A percentile compares a stretch with the other conserved stretches of the same genome.
phyloP scores from a whole-genome alignment of 2,797 vertebrate genomes.

The Muraenolepis orangiensis region DNA sequence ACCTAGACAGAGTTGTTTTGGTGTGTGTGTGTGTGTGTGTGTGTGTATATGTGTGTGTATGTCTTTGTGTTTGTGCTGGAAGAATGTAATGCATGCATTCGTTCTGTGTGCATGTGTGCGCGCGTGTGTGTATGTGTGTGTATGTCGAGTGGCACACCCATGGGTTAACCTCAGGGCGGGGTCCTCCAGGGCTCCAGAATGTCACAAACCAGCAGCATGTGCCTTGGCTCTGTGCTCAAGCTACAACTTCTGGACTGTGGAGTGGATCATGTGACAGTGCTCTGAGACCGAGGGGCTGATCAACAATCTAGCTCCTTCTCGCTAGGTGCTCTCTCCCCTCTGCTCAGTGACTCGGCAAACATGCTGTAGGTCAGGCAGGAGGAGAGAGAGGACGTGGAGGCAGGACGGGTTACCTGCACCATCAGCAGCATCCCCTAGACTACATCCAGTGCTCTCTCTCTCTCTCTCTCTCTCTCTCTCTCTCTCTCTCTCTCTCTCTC shows the following conservation, averaged over 20 bases:
- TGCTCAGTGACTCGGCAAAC: conserved; percentile 68
- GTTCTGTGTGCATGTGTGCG: background rate
- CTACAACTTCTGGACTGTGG: conserved; percentile 29
- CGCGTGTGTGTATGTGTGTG: conserved; percentile 19
- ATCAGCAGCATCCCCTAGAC: conserved; percentile 65
- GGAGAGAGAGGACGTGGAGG: conserved; percentile 32
- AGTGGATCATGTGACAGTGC: conserved; percentile 17
- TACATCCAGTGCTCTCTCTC: conserved; percentile 43
- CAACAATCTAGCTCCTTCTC: conserved; percentile 11
- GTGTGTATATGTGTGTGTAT: background rate
- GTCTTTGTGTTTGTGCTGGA: background rate
- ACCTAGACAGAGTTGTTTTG: background rate
- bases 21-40: conserved; percentile 3
- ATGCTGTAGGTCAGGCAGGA: conserved; percentile 62
- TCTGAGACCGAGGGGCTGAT: background rate
- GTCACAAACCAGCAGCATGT: conserved; percentile 62
- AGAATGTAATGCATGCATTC: background rate
- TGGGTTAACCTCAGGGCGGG: conserved; percentile 71
- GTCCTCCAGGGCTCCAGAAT: conserved; percentile 56
- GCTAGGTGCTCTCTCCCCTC: too few relatives aligned
- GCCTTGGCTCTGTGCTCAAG: conserved; percentile 10
- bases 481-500: conserved; percentile 43
- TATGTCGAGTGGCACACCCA: conserved; percentile 61
- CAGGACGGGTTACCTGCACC: conserved; percentile 56
- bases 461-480: conserved; percentile 18